Evolutionary conservation across 2,888 invertebrate species (phyloP).

Genomic region (Agonopterix alstromeriana): DNA sequence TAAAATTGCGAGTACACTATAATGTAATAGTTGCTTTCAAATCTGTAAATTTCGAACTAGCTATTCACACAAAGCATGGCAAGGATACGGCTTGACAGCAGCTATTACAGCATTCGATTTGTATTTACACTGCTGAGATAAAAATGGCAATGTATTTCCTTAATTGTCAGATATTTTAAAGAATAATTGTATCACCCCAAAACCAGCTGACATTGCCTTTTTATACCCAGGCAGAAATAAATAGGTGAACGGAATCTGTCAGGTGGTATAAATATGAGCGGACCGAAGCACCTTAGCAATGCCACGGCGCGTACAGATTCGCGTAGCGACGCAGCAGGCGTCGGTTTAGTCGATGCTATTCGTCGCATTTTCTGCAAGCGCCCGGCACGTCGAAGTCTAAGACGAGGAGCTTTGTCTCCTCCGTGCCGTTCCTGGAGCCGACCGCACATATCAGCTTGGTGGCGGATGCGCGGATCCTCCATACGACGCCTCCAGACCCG

Average conservation of each 20-base stretch:
- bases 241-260: not conserved
- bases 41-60: too few species aligned
- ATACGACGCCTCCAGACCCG: slow-evolving; percentile 98
- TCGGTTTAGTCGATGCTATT: slow-evolving; percentile 70
- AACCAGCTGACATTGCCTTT: not conserved
- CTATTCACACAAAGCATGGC: too few species aligned
- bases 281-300: slow-evolving; percentile 31
- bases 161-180: not conserved
- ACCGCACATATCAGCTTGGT: slow-evolving; percentile 99
- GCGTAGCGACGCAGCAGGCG: slow-evolving; percentile 63
- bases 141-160: not conserved
- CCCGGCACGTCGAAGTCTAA: slow-evolving; percentile 96
- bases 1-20: too few species aligned
- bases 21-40: too few species aligned
- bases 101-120: too few species aligned
- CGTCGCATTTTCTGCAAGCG: slow-evolving; percentile 77
- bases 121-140: not conserved
- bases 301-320: slow-evolving; percentile 67
- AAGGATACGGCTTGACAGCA: too few species aligned
- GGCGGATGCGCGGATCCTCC: slow-evolving; percentile 96
- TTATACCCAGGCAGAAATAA: not conserved
- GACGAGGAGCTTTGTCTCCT: slow-evolving; percentile 98
- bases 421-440: slow-evolving; percentile 98
- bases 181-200: too few species aligned
- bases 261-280: slow-evolving; percentile 1